These are phyloP conservation scores for Vulpes vulpes DNA, from an alignment of 2,113 vertebrate species.

Conservation along the genomic window DNA sequence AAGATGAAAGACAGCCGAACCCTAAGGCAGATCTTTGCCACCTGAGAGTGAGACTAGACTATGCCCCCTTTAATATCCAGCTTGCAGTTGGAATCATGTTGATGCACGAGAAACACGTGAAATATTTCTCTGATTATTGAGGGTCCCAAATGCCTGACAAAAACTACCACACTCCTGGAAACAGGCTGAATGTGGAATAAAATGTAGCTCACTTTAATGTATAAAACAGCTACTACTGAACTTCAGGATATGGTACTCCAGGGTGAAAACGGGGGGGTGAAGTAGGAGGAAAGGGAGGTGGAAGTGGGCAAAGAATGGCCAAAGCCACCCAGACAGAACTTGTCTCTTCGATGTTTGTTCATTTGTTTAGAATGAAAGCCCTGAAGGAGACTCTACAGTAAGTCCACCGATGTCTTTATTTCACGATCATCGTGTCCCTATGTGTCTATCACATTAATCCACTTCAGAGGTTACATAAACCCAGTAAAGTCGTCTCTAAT, in stretches of 20 bases:
- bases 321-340: not conserved
- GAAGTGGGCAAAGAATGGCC: not conserved
- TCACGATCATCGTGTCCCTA: slow-evolving; percentile 89
- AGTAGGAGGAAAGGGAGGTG: not conserved
- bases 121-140: not conserved
- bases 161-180: not conserved
- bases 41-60: not conserved
- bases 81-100: not conserved
- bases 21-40: not conserved
- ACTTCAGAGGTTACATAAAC: slow-evolving; percentile 85
- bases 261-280: too few species aligned
- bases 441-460: slow-evolving; percentile 85
- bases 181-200: not conserved
- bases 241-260: not conserved
- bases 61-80: not conserved
- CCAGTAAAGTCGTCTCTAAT: slow-evolving; percentile 89
- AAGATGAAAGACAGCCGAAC: not conserved
- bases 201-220: not conserved
- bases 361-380: slow-evolving; percentile 95
- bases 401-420: slow-evolving; percentile 92
- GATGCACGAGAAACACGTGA: not conserved
- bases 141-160: not conserved
- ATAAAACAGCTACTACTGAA: not conserved
- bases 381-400: slow-evolving; percentile 93
- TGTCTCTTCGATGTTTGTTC: slow-evolving; percentile 71